phyloP scores from a whole-genome alignment of 2,113 vertebrate genomes.

The Solea senegalensis region DNA sequence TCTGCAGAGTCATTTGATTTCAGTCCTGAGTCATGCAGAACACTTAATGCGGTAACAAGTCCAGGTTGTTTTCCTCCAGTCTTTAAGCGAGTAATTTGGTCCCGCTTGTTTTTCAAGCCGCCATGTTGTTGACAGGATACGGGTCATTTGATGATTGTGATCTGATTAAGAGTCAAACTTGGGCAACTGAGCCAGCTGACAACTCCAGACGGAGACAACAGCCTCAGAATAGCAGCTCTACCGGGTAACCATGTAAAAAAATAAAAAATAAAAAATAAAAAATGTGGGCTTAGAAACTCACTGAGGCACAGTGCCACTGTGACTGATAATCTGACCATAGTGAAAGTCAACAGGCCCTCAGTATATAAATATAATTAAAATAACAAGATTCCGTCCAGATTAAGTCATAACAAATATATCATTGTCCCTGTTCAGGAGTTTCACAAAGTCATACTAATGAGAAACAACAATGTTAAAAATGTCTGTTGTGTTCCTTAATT shows the following conservation, averaged over 20 bases:
- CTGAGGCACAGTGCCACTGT: neutral
- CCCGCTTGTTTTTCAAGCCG: constrained; percentile 56
- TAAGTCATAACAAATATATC: no score
- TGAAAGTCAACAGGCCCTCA: no score
- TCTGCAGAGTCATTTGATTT: constrained; percentile 35
- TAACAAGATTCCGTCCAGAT: no score
- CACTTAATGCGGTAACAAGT: constrained; percentile 29
- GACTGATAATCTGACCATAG: no score
- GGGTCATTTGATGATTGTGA: constrained; percentile 47
- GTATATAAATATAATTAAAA: no score
- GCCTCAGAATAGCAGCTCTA: constrained; percentile 48
- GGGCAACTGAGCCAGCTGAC: constrained; percentile 48
- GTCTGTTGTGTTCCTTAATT: no score
- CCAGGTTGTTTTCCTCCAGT: constrained; percentile 42
- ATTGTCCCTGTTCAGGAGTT: no score
- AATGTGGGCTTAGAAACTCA: constrained; percentile 48
- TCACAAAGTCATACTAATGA: no score
- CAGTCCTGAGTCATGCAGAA: constrained; percentile 8
- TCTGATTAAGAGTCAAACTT: constrained; percentile 70
- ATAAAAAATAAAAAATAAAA: constrained; percentile 50
- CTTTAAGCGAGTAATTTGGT: constrained; percentile 50
- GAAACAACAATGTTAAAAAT: no score
- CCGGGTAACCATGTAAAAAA: constrained; percentile 51
- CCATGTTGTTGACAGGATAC: constrained; percentile 51
- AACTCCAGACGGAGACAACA: constrained; percentile 31